These are phyloP conservation scores for Aethes cnicana DNA, from an alignment of 2,888 invertebrate species.

Conservation along the genomic window DNA sequence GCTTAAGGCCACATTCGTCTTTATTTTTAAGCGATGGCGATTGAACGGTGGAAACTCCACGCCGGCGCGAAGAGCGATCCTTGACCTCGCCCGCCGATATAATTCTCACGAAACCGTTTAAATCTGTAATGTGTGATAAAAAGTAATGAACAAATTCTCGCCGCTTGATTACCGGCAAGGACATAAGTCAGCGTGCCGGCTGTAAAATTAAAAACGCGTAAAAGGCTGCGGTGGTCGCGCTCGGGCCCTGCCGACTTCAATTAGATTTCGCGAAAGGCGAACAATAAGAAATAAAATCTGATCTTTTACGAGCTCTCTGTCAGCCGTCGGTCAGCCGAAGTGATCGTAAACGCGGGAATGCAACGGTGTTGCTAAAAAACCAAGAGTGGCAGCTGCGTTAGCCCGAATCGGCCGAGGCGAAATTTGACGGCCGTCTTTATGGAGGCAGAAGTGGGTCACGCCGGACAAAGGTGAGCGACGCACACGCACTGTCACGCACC, in stretches of 20 bases:
- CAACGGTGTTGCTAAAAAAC: slow-evolving; percentile 71
- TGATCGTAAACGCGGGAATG: slow-evolving; percentile 75
- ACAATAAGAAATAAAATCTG: slow-evolving; percentile 81
- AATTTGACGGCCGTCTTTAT: slow-evolving; percentile 72
- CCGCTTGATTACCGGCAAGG: slow-evolving; percentile 57
- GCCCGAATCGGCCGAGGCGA: slow-evolving; percentile 58
- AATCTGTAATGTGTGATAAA: slow-evolving; percentile 68
- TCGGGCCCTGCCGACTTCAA: slow-evolving; percentile 66
- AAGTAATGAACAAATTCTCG: slow-evolving; percentile 67
- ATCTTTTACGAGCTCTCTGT: slow-evolving; percentile 75
- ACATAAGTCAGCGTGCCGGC: slow-evolving; percentile 65
- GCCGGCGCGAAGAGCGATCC: neutral
- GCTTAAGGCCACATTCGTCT: slow-evolving; percentile 10
- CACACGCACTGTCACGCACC: slow-evolving; percentile 9
- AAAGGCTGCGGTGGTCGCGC: slow-evolving; percentile 60
- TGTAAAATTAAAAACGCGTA: slow-evolving; percentile 78
- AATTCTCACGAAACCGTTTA: slow-evolving; percentile 43
- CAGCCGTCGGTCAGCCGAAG: slow-evolving; percentile 69
- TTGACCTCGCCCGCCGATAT: slow-evolving; percentile 5
- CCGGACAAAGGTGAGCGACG: slow-evolving; percentile 25
- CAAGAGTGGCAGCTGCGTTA: slow-evolving; percentile 53
- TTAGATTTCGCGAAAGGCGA: slow-evolving; percentile 80
- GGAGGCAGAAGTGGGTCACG: slow-evolving; percentile 69
- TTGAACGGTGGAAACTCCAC: slow-evolving; percentile 1
- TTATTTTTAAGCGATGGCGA: slow-evolving; percentile 14